A percentile compares a stretch with the other conserved stretches of the same genome.
phyloP scores from a whole-genome alignment of 2,888 invertebrate genomes.

The Pandemis heparana region DNA sequence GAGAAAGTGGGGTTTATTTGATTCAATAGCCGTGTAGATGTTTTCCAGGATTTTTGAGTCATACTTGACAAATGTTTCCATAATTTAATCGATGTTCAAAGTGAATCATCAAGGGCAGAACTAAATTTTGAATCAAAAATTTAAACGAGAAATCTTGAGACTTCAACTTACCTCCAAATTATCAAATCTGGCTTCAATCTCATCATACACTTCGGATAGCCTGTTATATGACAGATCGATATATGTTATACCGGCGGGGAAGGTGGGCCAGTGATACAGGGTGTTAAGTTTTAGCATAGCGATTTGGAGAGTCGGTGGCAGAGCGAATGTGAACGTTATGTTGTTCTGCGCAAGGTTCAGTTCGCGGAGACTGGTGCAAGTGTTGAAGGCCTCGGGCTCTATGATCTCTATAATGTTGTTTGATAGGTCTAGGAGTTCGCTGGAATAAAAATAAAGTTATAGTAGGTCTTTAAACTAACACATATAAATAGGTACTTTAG shows the following conservation, averaged over 20 bases:
- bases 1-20: too few species aligned
- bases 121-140: too few species aligned
- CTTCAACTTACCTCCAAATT: slow-evolving; percentile 71
- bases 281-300: slow-evolving; percentile 75
- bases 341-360: slow-evolving; percentile 80
- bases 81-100: too few species aligned
- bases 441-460: slow-evolving; percentile 51
- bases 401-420: slow-evolving; percentile 78
- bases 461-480: too few species aligned
- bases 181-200: slow-evolving; percentile 62
- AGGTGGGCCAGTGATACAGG: slow-evolving; percentile 76
- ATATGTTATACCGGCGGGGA: slow-evolving; percentile 73
- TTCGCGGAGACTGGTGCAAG: slow-evolving; percentile 70
- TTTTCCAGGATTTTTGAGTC: not conserved
- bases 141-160: too few species aligned
- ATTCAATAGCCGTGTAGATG: too few species aligned
- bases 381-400: slow-evolving; percentile 71
- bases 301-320: slow-evolving; percentile 72
- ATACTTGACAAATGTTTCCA: too few species aligned
- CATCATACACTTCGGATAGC: slow-evolving; percentile 70
- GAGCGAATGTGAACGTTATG: slow-evolving; percentile 72
- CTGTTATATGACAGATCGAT: slow-evolving; percentile 78
- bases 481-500: too few species aligned
- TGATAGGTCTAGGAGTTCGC: slow-evolving; percentile 77
- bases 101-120: too few species aligned